These are phyloP conservation scores for Actinia tenebrosa DNA, from an alignment of 64 coral and sea anemone genomes.

Conservation along the genomic window DNA sequence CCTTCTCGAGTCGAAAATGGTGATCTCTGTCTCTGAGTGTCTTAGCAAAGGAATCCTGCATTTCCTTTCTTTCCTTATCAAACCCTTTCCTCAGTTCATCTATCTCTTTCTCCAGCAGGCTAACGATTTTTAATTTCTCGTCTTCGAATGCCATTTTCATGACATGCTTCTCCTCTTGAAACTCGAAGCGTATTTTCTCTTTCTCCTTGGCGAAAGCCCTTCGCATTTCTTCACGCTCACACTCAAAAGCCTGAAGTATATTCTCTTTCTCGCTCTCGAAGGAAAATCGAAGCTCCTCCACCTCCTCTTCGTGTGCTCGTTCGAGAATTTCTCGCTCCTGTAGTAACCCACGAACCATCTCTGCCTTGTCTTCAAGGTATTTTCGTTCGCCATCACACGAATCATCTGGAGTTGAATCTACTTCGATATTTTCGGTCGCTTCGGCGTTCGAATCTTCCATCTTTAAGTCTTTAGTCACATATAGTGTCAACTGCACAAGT, in stretches of 20 bases:
- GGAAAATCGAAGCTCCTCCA: slow-evolving; percentile 71
- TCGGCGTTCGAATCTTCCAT: not conserved
- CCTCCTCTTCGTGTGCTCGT: slow-evolving; percentile 75
- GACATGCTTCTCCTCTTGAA: slow-evolving; percentile 95
- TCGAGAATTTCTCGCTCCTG: slow-evolving; percentile 78
- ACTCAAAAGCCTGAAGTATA: slow-evolving; percentile 77
- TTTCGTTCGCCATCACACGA: slow-evolving; percentile 2
- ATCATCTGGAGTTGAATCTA: not conserved
- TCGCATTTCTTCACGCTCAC: slow-evolving; percentile 90
- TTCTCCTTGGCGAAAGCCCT: slow-evolving; percentile 91
- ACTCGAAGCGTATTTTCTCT: slow-evolving; percentile 85
- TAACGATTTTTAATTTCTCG: slow-evolving; percentile 65
- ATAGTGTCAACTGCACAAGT: slow-evolving; percentile 1
- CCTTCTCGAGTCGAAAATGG: slow-evolving; percentile 68
- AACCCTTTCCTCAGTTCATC: slow-evolving; percentile 61
- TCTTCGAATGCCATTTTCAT: slow-evolving; percentile 92
- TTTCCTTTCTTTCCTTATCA: slow-evolving; percentile 78
- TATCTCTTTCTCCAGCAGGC: slow-evolving; percentile 68
- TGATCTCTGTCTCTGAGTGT: slow-evolving; percentile 62
- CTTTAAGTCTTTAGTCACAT: slow-evolving; percentile 3
- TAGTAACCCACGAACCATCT: slow-evolving; percentile 91
- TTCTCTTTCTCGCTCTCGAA: slow-evolving; percentile 91
- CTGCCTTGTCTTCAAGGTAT: slow-evolving; percentile 83
- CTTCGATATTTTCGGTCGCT: slow-evolving; percentile 2
- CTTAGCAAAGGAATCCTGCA: slow-evolving; percentile 55